Evolutionary conservation across 2,797 vertebrate genomes (phyloP).

Genomic region (Sciaenops ocellatus): DNA sequence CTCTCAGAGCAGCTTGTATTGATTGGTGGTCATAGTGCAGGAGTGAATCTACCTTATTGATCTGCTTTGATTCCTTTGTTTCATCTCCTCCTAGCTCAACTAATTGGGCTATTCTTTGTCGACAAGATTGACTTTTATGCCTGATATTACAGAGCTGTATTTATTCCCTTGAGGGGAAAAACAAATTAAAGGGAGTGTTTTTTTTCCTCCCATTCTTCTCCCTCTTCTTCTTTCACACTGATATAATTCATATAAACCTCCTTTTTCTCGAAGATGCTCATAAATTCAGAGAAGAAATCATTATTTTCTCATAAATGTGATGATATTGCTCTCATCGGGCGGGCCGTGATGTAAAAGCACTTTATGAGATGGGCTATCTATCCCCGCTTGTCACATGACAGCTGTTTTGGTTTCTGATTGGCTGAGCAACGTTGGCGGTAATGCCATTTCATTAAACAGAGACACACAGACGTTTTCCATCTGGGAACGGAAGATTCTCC

Average conservation of each 20-base stretch:
- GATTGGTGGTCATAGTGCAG: slow-evolving; percentile 59
- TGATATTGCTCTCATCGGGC: slow-evolving; percentile 84
- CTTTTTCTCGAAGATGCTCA: slow-evolving; percentile 72
- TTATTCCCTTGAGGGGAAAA: slow-evolving; percentile 80
- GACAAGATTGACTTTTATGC: slow-evolving; percentile 81
- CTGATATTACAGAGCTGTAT: slow-evolving; percentile 79
- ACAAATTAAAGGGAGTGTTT: slow-evolving; percentile 79
- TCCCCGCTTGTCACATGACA: slow-evolving; percentile 75
- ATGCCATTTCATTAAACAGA: slow-evolving; percentile 76
- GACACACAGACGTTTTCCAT: slow-evolving; percentile 59
- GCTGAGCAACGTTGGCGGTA: slow-evolving; percentile 50
- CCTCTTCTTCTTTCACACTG: slow-evolving; percentile 56
- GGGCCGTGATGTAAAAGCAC: slow-evolving; percentile 75
- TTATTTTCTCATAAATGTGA: slow-evolving; percentile 88
- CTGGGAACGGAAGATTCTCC: slow-evolving; percentile 48
- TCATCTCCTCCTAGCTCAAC: slow-evolving; percentile 72
- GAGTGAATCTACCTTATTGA: slow-evolving; percentile 77
- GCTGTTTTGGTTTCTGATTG: slow-evolving; percentile 58
- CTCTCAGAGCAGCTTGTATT: slow-evolving; percentile 55
- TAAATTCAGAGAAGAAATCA: slow-evolving; percentile 85
- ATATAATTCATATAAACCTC: slow-evolving; percentile 77
- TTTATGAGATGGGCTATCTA: slow-evolving; percentile 80
- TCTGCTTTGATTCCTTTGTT: slow-evolving; percentile 82
- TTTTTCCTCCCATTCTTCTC: slow-evolving; percentile 30
- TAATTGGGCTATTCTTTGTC: slow-evolving; percentile 82